phyloP scores from a whole-genome alignment of 2,113 vertebrate genomes.

The Zapus hudsonius region DNA sequence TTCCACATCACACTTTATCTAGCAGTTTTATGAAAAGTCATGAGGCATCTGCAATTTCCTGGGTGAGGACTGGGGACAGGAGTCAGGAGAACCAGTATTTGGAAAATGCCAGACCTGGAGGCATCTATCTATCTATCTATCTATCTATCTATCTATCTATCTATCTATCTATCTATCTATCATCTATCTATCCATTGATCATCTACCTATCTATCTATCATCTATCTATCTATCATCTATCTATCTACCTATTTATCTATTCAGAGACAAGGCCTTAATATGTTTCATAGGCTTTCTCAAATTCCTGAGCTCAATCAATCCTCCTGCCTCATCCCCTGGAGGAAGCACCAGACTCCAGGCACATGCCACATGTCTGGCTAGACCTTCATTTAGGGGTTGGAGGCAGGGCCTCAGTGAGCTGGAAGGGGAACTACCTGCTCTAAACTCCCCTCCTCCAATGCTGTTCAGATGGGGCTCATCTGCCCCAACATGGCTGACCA shows the following conservation, averaged over 20 bases:
- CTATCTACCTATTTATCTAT: not conserved
- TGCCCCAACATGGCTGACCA: not conserved
- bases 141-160: not conserved
- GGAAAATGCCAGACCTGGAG: not conserved
- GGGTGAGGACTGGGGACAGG: no score
- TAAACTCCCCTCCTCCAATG: not conserved
- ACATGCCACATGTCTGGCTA: no score
- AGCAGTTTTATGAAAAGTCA: not conserved
- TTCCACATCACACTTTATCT: not conserved
- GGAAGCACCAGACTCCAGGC: no score
- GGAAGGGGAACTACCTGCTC: not conserved
- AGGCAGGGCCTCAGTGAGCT: accelerated
- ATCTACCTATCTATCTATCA: not conserved
- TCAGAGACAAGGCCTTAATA: not conserved
- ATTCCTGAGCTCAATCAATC: no score
- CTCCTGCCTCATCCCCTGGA: not conserved
- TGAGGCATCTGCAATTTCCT: not conserved
- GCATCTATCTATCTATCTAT: not conserved
- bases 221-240: not conserved
- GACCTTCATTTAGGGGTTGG: not conserved
- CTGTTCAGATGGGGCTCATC: not conserved
- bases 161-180: no score
- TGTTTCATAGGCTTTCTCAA: not conserved
- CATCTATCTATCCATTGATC: not conserved
- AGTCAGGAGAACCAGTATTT: not conserved